Evolutionary conservation across 2,113 vertebrate species (phyloP), one percentile per base, ranked within the genome.

Genomic region (Dasyurus viverrinus): DNA sequence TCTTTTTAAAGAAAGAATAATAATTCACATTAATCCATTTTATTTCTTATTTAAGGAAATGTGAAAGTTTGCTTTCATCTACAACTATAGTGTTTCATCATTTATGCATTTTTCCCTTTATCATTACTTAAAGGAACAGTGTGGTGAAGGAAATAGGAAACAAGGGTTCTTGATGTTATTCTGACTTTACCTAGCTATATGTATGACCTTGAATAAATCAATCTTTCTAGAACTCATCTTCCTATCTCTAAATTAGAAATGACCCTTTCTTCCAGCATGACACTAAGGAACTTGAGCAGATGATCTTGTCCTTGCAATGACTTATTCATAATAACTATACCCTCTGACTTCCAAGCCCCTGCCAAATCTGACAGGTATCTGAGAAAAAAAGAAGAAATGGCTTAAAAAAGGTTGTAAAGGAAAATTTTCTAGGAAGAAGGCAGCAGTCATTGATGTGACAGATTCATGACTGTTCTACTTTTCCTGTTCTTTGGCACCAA

Each of bases 1-100:
- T 68, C 11, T 68, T 60, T 60, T 68, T 16, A 68, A 36, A 68
- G 60, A 68, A 68, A 36, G 57, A 36, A 68, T 68, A 94, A 89
- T 36, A 30, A 10, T 94, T 91, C 42, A 76, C 48, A 48, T 9
- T 90, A 47, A 23, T 95, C 92, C 91, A 93, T 36, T 93, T 93
- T 97, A 26, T 52, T 46, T 96, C 90, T 5, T 93, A 53, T 47
- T 94, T 93, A 89, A 60, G 90, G 95, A 95, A 90, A 52, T 55
- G 54, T 53, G 30, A 54, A 94, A 26, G 8, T 92, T 95, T 9
- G 10, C 30, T 68, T 93, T 93, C 14, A 92, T 91, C 3, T 68
- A 68, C 3, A 68, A 36, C 60, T 36, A 4, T 68, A 36, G 60
- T 68, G 60, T 68, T 36, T 12, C 36, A 68, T 36, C 14, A 0